phyloP scores from a whole-genome alignment of 2,888 invertebrate species.

The Candidula unifasciata region DNA sequence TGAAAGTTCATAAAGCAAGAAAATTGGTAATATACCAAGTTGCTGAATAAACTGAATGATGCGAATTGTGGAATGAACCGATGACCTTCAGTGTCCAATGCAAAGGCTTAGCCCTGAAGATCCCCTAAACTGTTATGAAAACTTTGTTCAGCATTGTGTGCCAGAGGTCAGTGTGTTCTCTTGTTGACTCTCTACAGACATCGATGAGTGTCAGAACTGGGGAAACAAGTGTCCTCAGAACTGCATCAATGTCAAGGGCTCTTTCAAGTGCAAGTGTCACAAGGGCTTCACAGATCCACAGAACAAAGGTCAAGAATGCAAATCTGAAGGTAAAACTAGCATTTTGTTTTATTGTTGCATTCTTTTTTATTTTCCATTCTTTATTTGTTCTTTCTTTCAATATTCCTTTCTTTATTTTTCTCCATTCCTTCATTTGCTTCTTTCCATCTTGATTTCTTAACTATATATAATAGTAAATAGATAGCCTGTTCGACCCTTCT shows the following conservation, averaged over 20 bases:
- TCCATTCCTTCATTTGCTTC: not conserved
- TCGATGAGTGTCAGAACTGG: slow-evolving; percentile 91
- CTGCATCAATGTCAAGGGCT: slow-evolving; percentile 94
- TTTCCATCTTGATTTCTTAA: not conserved
- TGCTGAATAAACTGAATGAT: too few relatives aligned
- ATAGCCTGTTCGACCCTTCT: too few relatives aligned
- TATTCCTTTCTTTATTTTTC: not conserved
- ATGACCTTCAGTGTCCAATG: too few relatives aligned
- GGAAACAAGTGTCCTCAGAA: slow-evolving; percentile 91
- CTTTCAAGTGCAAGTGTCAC: slow-evolving; percentile 90
- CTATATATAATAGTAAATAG: too few relatives aligned
- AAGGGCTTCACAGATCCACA: slow-evolving; percentile 69
- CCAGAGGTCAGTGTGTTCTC: too few relatives aligned
- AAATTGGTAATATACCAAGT: too few relatives aligned
- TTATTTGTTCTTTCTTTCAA: not conserved
- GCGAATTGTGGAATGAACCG: too few relatives aligned
- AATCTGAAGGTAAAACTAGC: slow-evolving; percentile 63
- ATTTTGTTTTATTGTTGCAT: slow-evolving; percentile 3
- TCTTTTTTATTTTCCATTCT: not conserved
- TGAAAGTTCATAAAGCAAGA: too few relatives aligned
- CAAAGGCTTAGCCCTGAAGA: too few relatives aligned
- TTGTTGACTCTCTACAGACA: slow-evolving; percentile 80
- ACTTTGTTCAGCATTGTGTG: too few relatives aligned
- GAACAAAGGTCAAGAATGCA: slow-evolving; percentile 67
- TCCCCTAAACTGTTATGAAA: too few relatives aligned